Evolutionary conservation across 2,888 invertebrate species (phyloP).

Genomic region (Pristionchus exspectatus): DNA sequence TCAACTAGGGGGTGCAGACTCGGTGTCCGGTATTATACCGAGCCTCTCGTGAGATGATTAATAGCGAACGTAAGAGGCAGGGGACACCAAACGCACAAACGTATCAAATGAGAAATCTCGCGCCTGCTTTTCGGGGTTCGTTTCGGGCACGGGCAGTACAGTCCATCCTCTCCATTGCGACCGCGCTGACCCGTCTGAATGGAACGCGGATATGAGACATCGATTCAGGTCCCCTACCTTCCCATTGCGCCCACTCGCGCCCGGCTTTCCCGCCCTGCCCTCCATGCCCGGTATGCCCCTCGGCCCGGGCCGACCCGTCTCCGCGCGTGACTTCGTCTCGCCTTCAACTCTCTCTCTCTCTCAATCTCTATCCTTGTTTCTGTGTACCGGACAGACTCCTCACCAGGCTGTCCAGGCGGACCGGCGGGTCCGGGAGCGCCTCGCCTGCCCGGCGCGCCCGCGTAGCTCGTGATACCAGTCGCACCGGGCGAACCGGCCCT

Average conservation of each 20-base stretch:
- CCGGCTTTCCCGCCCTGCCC: not conserved
- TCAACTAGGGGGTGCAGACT: too few species aligned
- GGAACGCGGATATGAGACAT: too few species aligned
- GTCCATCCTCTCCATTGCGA: not conserved
- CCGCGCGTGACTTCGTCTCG: not conserved
- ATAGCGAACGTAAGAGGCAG: too few species aligned
- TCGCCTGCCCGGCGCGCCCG: not conserved
- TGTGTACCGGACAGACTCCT: too few species aligned
- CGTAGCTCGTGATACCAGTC: not conserved
- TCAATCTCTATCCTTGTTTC: too few species aligned
- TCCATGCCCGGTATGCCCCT: not conserved
- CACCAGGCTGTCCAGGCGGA: not conserved
- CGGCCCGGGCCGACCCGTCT: not conserved
- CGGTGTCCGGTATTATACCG: too few species aligned
- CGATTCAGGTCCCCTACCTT: not conserved
- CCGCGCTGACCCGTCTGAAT: not conserved
- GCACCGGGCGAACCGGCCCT: not conserved
- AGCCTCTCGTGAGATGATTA: too few species aligned
- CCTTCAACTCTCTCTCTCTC: not conserved
- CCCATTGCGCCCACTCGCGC: not conserved
- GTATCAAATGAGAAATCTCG: too few species aligned
- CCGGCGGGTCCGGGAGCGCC: not conserved
- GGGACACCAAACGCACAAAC: too few species aligned
- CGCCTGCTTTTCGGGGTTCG: not conserved
- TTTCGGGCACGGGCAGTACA: not conserved